Base-by-base conservation (phyloP, 2,113 vertebrate species). In the Trogon surrucura region DNA sequence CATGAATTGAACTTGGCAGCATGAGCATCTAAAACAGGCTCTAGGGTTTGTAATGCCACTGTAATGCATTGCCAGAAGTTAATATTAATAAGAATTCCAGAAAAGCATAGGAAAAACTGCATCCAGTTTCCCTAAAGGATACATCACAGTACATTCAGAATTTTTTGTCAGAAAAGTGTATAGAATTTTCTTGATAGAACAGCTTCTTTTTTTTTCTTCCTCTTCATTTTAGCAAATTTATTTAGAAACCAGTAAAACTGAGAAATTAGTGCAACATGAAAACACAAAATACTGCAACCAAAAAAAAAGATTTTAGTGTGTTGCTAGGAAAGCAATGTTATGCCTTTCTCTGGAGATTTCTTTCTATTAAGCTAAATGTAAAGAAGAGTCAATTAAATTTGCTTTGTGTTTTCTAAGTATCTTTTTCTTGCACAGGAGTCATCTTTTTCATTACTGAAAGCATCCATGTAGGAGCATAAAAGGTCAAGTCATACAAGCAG, bases 1-100 rank as follows among this genome's bases (percentile, higher is more conserved):
- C 23, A 19, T 15, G 86, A 61, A 96, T 94, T 93, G 57, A 93
- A 90, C 23, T 53, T 94, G 85, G 89, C 94, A 97, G 83, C 85
- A 70, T 51, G 79, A 97, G 88, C 88, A 93, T 86, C 66, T 84
- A 50, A 89, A 96, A 88, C 44, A 95, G 57, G 87, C 75, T 88
- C 50, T 91, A 66, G 80, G 50, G 26, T 92, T 80, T 82, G 30
- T 57, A 72, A 91, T 83, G 80, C 67, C 61, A 90, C 78, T 77
- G 71, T 47, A 83, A 95, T 71, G 70, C 47, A 85, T 9, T 88
- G 87, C 38, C 79, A 64, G 54, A 83, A 96, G 91, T 81, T 87
- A 83, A 53, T 88, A 88, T 65, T 72, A 70, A 48, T 34, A 94
- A 61, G 66, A 50, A 66, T 71, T 64, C 61, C 70, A 93, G 66